phyloP scores from a whole-genome alignment of 2,113 vertebrate genomes.

The Tamias sibiricus region DNA sequence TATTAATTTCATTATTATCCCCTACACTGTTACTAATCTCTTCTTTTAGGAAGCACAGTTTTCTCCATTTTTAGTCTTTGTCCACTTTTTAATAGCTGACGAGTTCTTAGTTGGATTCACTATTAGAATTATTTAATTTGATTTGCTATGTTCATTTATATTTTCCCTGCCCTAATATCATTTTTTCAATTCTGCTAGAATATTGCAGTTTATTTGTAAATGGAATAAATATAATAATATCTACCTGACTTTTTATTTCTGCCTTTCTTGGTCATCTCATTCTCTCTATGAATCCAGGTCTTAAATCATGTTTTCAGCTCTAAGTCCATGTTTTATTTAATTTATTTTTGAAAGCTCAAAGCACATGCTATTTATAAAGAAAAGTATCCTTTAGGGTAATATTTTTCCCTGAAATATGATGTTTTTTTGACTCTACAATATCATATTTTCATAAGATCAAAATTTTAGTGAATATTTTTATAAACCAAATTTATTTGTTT shows the following conservation, averaged over 20 bases:
- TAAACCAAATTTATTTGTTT: neutral
- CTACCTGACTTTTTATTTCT: neutral
- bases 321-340: neutral
- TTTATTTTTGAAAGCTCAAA: neutral
- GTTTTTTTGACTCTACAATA: neutral
- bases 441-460: neutral
- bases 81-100: neutral
- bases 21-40: neutral
- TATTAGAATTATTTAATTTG: neutral
- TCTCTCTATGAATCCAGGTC: neutral
- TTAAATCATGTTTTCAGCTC: neutral
- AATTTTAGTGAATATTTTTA: constrained; percentile 1
- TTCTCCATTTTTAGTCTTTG: neutral
- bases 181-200: neutral
- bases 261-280: neutral
- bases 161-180: neutral
- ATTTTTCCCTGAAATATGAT: neutral
- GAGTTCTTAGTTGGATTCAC: neutral
- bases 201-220: neutral
- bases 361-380: neutral
- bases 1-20: neutral
- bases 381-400: neutral
- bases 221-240: neutral
- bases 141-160: neutral
- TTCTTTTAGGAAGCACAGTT: neutral